Conservation (phyloP, 2,113 vertebrate species). For the Marmota monax region DNA sequence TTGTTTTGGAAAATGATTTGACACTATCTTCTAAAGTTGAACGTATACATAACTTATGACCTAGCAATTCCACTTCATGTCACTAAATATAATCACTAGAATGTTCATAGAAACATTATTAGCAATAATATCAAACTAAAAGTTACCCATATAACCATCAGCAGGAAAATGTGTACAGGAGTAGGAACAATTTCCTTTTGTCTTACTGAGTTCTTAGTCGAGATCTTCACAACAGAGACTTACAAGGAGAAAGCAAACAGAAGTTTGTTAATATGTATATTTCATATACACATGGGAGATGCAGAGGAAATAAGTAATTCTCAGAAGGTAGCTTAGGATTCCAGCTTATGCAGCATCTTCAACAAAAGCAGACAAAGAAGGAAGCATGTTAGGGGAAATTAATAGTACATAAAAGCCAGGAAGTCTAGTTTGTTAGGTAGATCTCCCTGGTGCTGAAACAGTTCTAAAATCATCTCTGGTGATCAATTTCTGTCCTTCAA, state of each 20-base stretch:
- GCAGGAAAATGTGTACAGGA: background rate
- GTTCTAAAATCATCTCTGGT: background rate
- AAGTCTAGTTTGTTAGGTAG: background rate
- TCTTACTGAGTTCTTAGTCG: background rate
- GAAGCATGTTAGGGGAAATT: background rate
- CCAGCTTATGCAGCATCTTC: background rate
- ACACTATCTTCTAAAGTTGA: background rate
- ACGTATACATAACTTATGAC: background rate
- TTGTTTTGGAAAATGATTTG: background rate
- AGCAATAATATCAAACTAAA: background rate
- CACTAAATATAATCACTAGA: background rate
- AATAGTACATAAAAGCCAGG: background rate
- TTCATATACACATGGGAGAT: background rate
- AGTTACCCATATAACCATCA: background rate
- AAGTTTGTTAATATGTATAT: background rate
- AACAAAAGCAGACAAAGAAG: background rate
- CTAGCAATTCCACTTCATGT: background rate
- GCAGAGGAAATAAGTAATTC: background rate
- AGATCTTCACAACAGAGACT: background rate
- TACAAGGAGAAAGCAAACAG: background rate
- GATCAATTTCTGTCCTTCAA: background rate
- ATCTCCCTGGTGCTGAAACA: background rate
- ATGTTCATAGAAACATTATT: background rate
- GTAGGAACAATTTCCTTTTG: background rate
- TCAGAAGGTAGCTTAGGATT: background rate